Evolutionary conservation across 2,888 invertebrate genomes (phyloP), one percentile per base, ranked within the genome.

Genomic region (Euproctis similis): DNA sequence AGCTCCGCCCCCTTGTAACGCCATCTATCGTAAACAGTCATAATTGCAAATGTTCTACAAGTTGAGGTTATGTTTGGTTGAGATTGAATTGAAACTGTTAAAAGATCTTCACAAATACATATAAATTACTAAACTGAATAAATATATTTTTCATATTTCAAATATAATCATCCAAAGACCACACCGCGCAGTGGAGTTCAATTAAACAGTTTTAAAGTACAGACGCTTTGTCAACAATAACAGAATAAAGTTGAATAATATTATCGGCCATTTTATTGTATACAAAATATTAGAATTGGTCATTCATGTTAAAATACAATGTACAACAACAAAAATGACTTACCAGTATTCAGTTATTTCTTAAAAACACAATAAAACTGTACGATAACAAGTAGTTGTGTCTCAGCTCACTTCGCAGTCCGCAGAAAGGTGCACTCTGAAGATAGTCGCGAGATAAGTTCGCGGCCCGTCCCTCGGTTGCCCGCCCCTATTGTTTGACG

Each of bases 341-440:
- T 48, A 80, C 78, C 69, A 39, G 36, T 38, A 9, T 13, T 40
- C 9, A 43, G 39, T 34, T 43, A 29, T 28, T 12, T 31, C 24
- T 30, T 39, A 46, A 47, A 56, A 53, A 55, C 48, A 37, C 46
- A 50, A 49, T 46, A 46, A 39, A 50, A 38, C 31, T 37, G 42
- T 12, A 36, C 29, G 28, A 41, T 23, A 25, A 35, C 23, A 32
- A 36, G 18, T 33, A 43, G 36, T 59, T 78, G 75, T 80, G 66
- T 73, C 81, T 77, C 82, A 74, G 68, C 53, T 73, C 75, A 67
- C 65, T 59, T 71, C 74, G 62, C 67, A 56, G 65, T 37, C 43
- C 55, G 48, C 51, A 60, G 67, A 59, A 62, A 53, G 56, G 34
- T 44, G 51, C 53, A 56, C 42, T 55, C 60, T 74, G 81, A 72